Evolutionary conservation across 2,888 invertebrate species (phyloP).

Genomic region (Hofmannophila pseudospretella): DNA sequence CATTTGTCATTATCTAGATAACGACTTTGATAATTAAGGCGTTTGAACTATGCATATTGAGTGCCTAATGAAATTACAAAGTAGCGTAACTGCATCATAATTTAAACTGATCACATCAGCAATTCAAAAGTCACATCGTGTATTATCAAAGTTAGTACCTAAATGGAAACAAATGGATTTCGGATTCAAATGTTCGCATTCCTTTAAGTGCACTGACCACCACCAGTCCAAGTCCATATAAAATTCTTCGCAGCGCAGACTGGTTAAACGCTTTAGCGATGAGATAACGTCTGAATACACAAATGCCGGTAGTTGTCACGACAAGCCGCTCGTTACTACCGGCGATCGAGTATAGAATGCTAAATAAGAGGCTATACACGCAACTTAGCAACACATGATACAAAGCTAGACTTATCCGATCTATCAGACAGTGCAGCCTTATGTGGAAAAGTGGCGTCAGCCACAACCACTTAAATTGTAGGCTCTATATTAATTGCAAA

Average conservation of each 20-base stretch:
- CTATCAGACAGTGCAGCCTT: conserved; percentile 43
- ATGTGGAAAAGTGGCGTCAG: conserved; percentile 44
- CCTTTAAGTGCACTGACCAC: background rate
- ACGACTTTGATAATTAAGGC: no score
- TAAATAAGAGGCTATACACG: conserved; percentile 42
- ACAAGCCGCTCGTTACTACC: conserved; percentile 49
- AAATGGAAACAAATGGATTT: background rate
- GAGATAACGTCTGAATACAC: conserved; percentile 7
- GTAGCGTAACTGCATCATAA: no score
- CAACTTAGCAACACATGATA: conserved; percentile 40
- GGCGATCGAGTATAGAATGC: conserved; percentile 54
- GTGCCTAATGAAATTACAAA: no score
- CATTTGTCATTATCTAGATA: no score
- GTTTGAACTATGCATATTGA: no score
- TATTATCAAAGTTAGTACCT: no score
- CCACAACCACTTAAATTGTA: conserved; percentile 34
- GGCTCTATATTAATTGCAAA: conserved; percentile 34
- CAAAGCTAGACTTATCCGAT: conserved; percentile 28
- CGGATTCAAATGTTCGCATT: background rate
- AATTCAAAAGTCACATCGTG: no score
- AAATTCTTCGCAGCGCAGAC: conserved; percentile 11
- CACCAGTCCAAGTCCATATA: conserved; percentile 2
- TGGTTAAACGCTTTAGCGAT: conserved; percentile 8
- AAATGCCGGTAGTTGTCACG: conserved; percentile 55
- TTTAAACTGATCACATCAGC: no score